phyloP scores from a whole-genome alignment of 2,113 vertebrate genomes.

The Buteo buteo region DNA sequence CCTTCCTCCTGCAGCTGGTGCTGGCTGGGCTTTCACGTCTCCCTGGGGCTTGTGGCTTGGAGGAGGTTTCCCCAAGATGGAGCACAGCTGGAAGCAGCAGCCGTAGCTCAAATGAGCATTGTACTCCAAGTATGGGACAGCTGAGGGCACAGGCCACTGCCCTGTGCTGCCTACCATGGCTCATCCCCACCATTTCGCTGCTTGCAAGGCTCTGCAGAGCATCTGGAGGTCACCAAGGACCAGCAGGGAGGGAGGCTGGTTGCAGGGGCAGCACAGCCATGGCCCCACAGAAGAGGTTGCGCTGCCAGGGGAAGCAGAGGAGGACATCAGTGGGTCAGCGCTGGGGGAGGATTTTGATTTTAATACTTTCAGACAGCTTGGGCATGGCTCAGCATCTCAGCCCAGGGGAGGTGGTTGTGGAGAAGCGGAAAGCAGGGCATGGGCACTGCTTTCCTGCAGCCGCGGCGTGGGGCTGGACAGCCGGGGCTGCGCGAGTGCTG shows the following conservation, averaged over 20 bases:
- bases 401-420: accelerated
- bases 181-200: neutral
- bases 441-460: neutral
- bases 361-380: neutral
- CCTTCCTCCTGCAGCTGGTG: neutral
- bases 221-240: neutral
- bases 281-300: accelerated
- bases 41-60: neutral
- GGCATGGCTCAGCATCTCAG: neutral
- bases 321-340: neutral
- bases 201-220: neutral
- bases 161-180: neutral
- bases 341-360: neutral
- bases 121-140: accelerated
- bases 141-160: neutral
- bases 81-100: neutral
- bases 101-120: accelerated
- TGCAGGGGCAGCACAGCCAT: neutral
- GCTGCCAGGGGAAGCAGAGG: neutral
- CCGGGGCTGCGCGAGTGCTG: neutral
- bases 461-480: accelerated
- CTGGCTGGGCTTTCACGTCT: neutral
- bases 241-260: neutral
- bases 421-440: neutral
- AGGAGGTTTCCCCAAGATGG: neutral